Conservation (phyloP, 1,140 invertebrate genomes). For the Halictus rubicundus region DNA sequence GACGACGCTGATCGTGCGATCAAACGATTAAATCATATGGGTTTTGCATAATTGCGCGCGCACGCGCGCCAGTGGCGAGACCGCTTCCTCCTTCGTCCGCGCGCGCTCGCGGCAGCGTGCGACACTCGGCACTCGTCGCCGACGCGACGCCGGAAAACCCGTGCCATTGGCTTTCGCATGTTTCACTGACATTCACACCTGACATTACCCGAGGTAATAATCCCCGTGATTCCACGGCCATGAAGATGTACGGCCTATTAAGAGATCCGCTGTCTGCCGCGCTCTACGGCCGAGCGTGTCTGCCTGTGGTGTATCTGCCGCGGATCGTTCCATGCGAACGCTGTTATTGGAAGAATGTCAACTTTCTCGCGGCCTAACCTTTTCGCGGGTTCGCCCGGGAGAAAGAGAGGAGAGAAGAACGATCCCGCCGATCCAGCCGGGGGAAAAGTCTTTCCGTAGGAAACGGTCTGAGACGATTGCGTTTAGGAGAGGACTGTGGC, state of each 20-base stretch:
- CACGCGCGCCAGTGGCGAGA: slow-evolving; percentile 37
- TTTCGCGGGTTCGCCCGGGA: no score
- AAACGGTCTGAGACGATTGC: no score
- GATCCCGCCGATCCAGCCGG: no score
- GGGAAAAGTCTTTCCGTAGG: no score
- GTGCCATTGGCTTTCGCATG: slow-evolving; percentile 47
- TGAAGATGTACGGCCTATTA: neutral
- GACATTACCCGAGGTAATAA: slow-evolving; percentile 54
- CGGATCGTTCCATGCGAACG: neutral
- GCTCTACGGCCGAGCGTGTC: no score
- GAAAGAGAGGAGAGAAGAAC: no score
- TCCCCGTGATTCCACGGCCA: slow-evolving; percentile 20
- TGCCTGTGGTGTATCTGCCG: neutral
- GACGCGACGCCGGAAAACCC: slow-evolving; percentile 13
- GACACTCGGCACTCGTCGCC: no score
- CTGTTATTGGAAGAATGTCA: slow-evolving; percentile 4
- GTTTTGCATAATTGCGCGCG: slow-evolving; percentile 59
- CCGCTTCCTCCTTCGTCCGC: neutral
- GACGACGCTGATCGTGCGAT: slow-evolving; percentile 1
- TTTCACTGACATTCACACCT: slow-evolving; percentile 57
- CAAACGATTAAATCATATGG: slow-evolving; percentile 50
- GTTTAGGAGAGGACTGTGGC: no score
- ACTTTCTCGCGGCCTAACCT: neutral
- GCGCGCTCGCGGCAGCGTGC: neutral
- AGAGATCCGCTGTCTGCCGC: neutral